Conservation (phyloP, 1,140 invertebrate species). For the Chironomus tepperi region DNA sequence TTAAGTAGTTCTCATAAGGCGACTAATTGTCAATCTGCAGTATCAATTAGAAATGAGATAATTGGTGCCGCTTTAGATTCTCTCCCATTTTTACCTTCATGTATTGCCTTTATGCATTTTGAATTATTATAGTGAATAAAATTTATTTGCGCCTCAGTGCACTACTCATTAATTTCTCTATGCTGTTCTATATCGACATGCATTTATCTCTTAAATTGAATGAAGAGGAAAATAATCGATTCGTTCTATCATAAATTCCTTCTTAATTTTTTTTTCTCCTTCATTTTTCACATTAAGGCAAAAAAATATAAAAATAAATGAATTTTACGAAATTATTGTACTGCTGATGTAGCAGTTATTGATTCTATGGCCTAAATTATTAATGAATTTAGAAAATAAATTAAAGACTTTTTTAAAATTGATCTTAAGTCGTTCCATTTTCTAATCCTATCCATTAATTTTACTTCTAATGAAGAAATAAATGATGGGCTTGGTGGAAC, state of each 20-base stretch:
- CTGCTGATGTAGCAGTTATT: neutral
- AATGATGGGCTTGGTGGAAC: too few species aligned
- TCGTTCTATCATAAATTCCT: neutral
- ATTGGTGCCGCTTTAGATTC: too few species aligned
- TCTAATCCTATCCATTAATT: too few species aligned
- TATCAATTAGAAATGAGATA: neutral
- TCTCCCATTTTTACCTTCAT: too few species aligned
- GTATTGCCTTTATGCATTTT: neutral
- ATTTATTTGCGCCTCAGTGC: neutral
- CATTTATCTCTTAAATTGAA: too few species aligned
- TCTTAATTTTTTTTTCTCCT: neutral
- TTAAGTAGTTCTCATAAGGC: neutral
- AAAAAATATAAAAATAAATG: neutral
- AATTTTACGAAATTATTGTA: neutral
- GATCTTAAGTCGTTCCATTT: too few species aligned
- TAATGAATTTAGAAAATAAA: too few species aligned
- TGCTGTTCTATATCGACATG: too few species aligned
- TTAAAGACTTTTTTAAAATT: too few species aligned
- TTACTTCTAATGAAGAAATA: too few species aligned
- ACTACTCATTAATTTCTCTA: neutral
- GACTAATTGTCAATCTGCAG: neutral
- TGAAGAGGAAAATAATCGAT: neutral
- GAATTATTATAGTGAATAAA: neutral
- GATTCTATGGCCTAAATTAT: neutral
- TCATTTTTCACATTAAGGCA: too few species aligned